phyloP scores from a whole-genome alignment of 2,113 vertebrate genomes.

The Rhombomys opimus region DNA sequence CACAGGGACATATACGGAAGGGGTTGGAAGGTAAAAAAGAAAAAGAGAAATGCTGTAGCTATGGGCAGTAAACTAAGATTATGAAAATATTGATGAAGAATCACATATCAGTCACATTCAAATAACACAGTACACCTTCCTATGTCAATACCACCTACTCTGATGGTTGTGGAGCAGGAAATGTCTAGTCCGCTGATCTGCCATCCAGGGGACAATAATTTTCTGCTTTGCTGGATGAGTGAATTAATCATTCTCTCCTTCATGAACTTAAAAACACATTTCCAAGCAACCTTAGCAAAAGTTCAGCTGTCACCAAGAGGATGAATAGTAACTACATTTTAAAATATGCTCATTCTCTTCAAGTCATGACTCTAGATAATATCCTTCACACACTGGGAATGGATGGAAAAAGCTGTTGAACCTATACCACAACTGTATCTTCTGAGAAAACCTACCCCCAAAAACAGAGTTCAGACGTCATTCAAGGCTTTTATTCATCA shows the following conservation, averaged over 20 bases:
- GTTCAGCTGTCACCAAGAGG: background rate
- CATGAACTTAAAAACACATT: constrained; percentile 8
- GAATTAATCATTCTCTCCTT: background rate
- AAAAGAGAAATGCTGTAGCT: background rate
- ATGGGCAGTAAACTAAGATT: background rate
- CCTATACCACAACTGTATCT: background rate
- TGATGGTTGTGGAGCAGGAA: background rate
- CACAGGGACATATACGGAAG: no score
- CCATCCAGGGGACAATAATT: constrained; percentile 47
- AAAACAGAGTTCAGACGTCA: background rate
- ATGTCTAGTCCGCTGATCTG: background rate
- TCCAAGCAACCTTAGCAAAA: constrained; percentile 18
- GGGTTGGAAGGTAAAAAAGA: background rate
- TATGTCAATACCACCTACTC: background rate
- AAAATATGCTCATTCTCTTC: background rate
- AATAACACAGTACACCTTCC: background rate
- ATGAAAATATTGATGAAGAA: background rate
- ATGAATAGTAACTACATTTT: constrained; percentile 23
- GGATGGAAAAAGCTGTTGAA: background rate
- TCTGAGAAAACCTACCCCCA: background rate
- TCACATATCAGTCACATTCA: background rate
- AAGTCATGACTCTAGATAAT: background rate
- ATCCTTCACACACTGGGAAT: constrained; percentile 22
- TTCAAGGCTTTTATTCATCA: background rate
- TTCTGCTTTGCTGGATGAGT: constrained; percentile 52